These are phyloP conservation scores for Leucoraja ocellata DNA, from an alignment of 2,797 vertebrate genomes.

Conservation along the genomic window DNA sequence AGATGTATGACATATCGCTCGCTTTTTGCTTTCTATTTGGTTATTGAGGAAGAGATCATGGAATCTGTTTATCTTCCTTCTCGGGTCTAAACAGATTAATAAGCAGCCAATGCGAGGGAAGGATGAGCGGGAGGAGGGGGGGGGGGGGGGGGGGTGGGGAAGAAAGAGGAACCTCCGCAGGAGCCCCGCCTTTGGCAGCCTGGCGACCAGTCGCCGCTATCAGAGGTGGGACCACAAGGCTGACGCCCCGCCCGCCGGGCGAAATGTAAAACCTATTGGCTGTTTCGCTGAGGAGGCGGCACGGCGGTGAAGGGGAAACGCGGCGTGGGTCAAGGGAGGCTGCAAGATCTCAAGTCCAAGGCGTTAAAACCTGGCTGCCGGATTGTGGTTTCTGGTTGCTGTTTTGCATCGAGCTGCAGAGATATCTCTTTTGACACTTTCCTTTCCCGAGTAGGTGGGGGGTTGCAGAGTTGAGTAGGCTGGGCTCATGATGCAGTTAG, in stretches of 20 bases:
- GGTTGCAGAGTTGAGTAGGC: neutral
- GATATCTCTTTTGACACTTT: neutral
- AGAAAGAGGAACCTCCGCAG: neutral
- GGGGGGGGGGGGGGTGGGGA: too few relatives aligned
- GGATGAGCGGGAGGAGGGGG: neutral
- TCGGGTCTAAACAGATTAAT: neutral
- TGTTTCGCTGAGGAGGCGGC: neutral
- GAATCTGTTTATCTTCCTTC: neutral
- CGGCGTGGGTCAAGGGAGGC: neutral
- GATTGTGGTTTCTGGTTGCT: neutral
- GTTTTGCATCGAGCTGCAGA: neutral
- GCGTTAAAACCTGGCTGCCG: neutral
- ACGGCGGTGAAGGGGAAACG: neutral
- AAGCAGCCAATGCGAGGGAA: neutral
- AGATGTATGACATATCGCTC: neutral
- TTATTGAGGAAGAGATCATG: neutral
- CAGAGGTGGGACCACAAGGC: neutral
- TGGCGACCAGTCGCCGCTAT: neutral
- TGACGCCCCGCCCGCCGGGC: neutral
- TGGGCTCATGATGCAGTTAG: constrained; percentile 22
- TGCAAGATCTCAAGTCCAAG: neutral
- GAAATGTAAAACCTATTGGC: neutral
- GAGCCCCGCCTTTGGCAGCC: neutral
- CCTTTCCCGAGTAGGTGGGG: neutral
- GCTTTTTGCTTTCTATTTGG: neutral